phyloP scores from a whole-genome alignment of 2,888 invertebrate genomes.

The Patella pellucida region DNA sequence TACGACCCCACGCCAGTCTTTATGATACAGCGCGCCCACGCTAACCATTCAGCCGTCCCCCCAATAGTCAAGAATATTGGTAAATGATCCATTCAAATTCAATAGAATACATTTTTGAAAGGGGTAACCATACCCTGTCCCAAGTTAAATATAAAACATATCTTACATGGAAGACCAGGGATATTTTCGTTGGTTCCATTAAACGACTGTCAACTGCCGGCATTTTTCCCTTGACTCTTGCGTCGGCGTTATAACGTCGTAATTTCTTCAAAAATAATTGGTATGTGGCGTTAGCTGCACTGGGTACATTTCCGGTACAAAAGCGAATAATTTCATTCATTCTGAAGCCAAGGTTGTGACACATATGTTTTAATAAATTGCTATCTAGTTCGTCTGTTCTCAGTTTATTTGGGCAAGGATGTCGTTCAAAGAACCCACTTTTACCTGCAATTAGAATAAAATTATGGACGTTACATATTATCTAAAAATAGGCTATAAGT shows the following conservation, averaged over 20 bases:
- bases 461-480: no score
- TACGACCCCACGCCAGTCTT: no score
- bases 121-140: no score
- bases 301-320: constrained; percentile 63
- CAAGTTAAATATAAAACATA: no score
- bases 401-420: constrained; percentile 63
- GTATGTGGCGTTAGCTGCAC: constrained; percentile 63
- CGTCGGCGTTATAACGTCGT: constrained; percentile 36
- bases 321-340: constrained; percentile 62
- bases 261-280: constrained; percentile 56
- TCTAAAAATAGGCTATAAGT: no score
- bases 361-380: constrained; percentile 65
- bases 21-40: no score
- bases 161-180: constrained; percentile 36
- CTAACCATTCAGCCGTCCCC: no score
- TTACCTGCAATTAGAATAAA: constrained; percentile 40
- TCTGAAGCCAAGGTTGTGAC: constrained; percentile 59
- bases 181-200: constrained; percentile 32
- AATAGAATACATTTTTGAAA: no score
- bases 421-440: constrained; percentile 48
- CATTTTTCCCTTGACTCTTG: constrained; percentile 33
- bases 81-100: no score
- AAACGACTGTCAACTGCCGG: constrained; percentile 26
- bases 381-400: constrained; percentile 56
- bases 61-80: no score